Conservation (phyloP, 2,797 vertebrate genomes). For the Darevskia nairensis region DNA sequence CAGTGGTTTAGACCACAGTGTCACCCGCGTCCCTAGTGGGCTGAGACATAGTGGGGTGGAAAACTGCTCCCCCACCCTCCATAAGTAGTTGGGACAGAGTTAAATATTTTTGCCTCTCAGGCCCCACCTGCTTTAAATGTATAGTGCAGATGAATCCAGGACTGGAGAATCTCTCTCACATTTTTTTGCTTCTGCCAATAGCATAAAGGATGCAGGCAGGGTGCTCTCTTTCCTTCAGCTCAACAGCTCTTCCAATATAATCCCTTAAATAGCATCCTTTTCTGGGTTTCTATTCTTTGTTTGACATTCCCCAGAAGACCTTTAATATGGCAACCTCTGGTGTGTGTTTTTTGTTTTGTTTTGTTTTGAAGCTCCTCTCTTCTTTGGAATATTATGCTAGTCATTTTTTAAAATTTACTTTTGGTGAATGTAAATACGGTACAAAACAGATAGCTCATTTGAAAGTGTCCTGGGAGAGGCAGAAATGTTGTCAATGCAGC, state of each 20-base stretch:
- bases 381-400: neutral
- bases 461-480: slow-evolving; percentile 12
- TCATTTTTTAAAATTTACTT: neutral
- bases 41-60: too few relatives aligned
- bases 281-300: neutral
- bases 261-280: neutral
- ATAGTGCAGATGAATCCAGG: too few relatives aligned
- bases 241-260: neutral
- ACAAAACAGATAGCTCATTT: slow-evolving; percentile 21
- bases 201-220: neutral
- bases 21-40: too few relatives aligned
- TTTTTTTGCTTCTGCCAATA: neutral
- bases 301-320: neutral
- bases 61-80: too few relatives aligned
- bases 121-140: too few relatives aligned
- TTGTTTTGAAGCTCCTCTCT: neutral
- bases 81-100: neutral
- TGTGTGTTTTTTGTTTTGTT: neutral
- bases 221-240: neutral
- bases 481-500: slow-evolving; percentile 34
- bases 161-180: neutral
- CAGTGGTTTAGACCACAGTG: too few relatives aligned
- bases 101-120: neutral
- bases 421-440: neutral
- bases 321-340: neutral